Evolutionary conservation across 2,113 vertebrate genomes (phyloP).

Genomic region (Oncorhynchus gorbuscha): DNA sequence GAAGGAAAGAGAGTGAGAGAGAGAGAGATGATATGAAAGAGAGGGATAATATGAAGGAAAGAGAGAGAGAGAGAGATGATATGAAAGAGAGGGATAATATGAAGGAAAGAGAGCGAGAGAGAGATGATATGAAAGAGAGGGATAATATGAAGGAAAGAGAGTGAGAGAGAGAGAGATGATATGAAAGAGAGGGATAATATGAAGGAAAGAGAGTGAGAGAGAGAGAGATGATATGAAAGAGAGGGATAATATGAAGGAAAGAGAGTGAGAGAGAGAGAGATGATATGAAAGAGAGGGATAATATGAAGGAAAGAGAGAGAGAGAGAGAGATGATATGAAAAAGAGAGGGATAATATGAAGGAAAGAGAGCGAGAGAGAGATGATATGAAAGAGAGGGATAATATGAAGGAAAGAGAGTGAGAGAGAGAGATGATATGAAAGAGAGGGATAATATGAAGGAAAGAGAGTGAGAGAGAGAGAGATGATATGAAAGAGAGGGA

Average conservation of each 20-base stretch:
- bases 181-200: conserved; percentile 35
- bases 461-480: conserved; percentile 18
- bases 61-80: conserved; percentile 29
- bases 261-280: conserved; percentile 21
- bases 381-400: conserved; percentile 37
- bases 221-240: conserved; percentile 34
- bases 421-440: conserved; percentile 34
- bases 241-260: conserved; percentile 28
- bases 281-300: conserved; percentile 37
- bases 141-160: conserved; percentile 29
- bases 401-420: conserved; percentile 20
- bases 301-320: conserved; percentile 20
- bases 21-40: conserved; percentile 34
- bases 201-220: conserved; percentile 14
- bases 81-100: conserved; percentile 35
- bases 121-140: conserved; percentile 31
- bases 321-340: conserved; percentile 32
- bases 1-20: conserved; percentile 14
- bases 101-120: conserved; percentile 14
- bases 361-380: conserved; percentile 17
- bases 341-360: conserved; percentile 32
- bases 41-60: conserved; percentile 28
- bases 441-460: conserved; percentile 30
- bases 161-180: conserved; percentile 32
- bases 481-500: conserved; percentile 34